Evolutionary conservation across 2,888 invertebrate species (phyloP), one percentile per base, ranked within the genome.

Genomic region (Blera fallax): DNA sequence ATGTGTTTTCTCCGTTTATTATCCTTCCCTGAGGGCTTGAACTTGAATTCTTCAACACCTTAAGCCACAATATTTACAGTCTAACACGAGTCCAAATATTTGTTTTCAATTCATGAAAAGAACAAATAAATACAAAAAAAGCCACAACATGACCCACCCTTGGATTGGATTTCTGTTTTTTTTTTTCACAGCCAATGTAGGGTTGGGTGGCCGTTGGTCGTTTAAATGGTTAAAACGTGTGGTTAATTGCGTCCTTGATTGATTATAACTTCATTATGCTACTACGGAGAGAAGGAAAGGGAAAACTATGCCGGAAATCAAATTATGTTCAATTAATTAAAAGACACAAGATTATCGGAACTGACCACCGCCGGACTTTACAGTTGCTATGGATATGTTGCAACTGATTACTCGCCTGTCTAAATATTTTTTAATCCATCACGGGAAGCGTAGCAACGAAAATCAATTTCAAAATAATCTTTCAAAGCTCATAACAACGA

Each of bases 401-500:
- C 52, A 69, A 29, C 48, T n/a, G 37, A 11, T 24, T n/a, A 8
- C 73, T 34, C 34, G 21, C 40, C n/a, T 1, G 21, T 37, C n/a
- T 1, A 16, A 52, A 52, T 50, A 0, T 27, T 43, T 14, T 45
- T 60, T 27, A 3, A 80, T 74, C 50, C 52, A 74, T 67, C 43
- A 4, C 52, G 24, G 37, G 43, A 54, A 16, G 14, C 52, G 54
- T 56, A 48, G 32, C 48, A 73, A 50, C 56, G 73, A 43, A 69
- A 84, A 79, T 84, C 83, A 84, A 84, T 84, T 84, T 74, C 56
- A 32, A 56, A 73, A 50, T 74, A 79, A 79, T 74, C 73, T 34
- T 69, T 29, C 54, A 60, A 72, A 69, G 48, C 73, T 18, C 4
- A 7, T 29, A 54, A 62, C 65, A 54, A 73, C 78, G 56, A 69